These are phyloP conservation scores for Terrapene triunguis DNA, from an alignment of 2,113 vertebrate genomes.

Conservation along the genomic window DNA sequence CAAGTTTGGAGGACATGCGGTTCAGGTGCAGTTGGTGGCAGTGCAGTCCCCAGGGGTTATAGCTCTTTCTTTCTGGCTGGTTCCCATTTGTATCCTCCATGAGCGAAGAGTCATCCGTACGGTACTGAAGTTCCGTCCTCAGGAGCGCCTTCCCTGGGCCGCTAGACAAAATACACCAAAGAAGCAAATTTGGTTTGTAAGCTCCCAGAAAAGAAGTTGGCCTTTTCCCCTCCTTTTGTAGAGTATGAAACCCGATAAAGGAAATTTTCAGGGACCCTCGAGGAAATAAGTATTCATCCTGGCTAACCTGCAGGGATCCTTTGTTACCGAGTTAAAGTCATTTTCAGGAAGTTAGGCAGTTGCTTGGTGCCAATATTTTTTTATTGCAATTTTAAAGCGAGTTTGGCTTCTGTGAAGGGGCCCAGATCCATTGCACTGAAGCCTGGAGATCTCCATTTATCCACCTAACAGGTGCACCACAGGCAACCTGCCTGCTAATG, in stretches of 20 bases:
- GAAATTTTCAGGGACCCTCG: slow-evolving; percentile 43
- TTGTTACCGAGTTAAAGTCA: slow-evolving; percentile 23
- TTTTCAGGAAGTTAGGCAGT: slow-evolving; percentile 18
- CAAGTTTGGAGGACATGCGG: slow-evolving; percentile 78
- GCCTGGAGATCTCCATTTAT: background rate
- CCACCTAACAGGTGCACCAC: background rate
- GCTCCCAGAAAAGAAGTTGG: slow-evolving; percentile 24
- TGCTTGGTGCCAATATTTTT: slow-evolving; percentile 53
- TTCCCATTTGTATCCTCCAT: slow-evolving; percentile 65
- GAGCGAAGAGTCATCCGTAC: slow-evolving; percentile 38
- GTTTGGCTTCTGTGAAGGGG: slow-evolving; percentile 3
- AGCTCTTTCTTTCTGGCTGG: slow-evolving; percentile 67
- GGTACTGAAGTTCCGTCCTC: slow-evolving; percentile 70
- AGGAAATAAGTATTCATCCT: slow-evolving; percentile 31
- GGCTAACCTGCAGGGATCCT: slow-evolving; percentile 34
- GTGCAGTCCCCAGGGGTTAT: slow-evolving; percentile 83
- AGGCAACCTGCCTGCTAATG: background rate
- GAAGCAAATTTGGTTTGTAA: background rate
- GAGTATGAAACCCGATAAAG: background rate
- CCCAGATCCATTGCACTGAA: background rate
- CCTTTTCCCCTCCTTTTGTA: background rate
- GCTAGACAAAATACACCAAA: slow-evolving; percentile 33
- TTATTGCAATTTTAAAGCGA: slow-evolving; percentile 32
- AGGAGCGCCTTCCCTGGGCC: slow-evolving; percentile 60
- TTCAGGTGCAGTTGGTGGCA: slow-evolving; percentile 83